phyloP scores from a whole-genome alignment of 2,888 invertebrate species.

The Pheosia tremula region DNA sequence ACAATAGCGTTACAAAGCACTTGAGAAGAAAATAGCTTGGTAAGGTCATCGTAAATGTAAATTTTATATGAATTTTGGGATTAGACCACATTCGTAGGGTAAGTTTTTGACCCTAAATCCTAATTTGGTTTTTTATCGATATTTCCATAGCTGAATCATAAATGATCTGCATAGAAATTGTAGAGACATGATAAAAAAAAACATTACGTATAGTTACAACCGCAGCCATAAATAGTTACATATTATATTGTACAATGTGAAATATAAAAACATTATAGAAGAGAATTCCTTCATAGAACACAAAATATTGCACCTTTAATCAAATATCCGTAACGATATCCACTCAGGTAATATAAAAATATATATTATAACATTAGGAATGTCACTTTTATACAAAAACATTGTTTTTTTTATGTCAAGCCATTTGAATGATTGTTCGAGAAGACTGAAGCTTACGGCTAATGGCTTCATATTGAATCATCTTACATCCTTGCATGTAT shows the following conservation, averaged over 20 bases:
- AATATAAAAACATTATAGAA: conserved; percentile 30
- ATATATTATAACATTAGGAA: conserved; percentile 1
- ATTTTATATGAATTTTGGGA: no score
- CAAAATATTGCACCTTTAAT: conserved; percentile 26
- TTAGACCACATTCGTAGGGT: no score
- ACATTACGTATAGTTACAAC: neutral
- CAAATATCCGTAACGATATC: conserved; percentile 4
- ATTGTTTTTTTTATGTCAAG: conserved; percentile 23
- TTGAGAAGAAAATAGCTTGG: no score
- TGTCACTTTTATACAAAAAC: conserved; percentile 11
- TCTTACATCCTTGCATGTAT: conserved; percentile 34
- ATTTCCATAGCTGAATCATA: no score
- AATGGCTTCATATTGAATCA: conserved; percentile 50
- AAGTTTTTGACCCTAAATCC: no score
- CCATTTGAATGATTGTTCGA: conserved; percentile 41
- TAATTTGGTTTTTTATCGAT: no score
- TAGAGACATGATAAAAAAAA: no score
- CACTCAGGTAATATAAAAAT: neutral
- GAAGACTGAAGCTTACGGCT: conserved; percentile 63
- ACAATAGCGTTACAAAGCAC: no score
- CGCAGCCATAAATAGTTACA: conserved; percentile 22
- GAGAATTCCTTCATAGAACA: conserved; percentile 19
- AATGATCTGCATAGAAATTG: no score
- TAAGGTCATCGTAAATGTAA: no score
- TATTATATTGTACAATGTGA: conserved; percentile 22